Evolutionary conservation across 2,797 vertebrate species (phyloP), one percentile per base, ranked within the genome.

Genomic region (Macrochelys suwanniensis): DNA sequence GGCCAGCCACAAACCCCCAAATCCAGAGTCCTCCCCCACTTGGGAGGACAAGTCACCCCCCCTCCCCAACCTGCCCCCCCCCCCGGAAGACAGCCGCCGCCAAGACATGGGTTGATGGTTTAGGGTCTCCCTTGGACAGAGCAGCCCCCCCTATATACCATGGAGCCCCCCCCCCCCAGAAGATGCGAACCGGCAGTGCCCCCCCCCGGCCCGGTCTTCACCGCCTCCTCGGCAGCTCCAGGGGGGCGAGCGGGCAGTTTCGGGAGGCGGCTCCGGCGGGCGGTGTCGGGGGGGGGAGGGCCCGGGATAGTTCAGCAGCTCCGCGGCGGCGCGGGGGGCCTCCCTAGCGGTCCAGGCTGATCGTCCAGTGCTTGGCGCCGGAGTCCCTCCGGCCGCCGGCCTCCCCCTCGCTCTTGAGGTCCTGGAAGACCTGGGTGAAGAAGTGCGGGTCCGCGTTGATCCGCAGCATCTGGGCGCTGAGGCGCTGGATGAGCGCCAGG

Each of bases 341-440:
- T 7, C 53, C 95, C 98, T 98, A 99, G 95, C 99, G 99, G 97
- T 99, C 99, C 98, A 99, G 97, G 97, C 98, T 98, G 97, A 98
- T 98, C 97, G 98, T 99, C 98, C 99, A 94, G 97, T 97, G 97
- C 98, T 98, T 98, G 97, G 97, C 89, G 95, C 97, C 90, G 83
- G 97, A 97, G 96, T 97, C 97, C 97, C 97, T 97, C 90, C 96
- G 95, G 78, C 97, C 96, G 84, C 95, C 97, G 90, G 92, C 96
- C 71, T 99, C 99, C 57, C 99, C 99, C 93, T 99, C 99, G 95
- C 99, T 99, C 97, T 99, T 99, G 89, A 99, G 99, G 97, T 99
- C 99, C 97, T 99, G 99, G 97, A 99, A 99, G 96, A 99, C 98
- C 98, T 99, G 98, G 84, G 99, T 99, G 98, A 99, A 99, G 98